Conservation (phyloP, 1,140 invertebrate genomes). For the Colletes gigas region DNA sequence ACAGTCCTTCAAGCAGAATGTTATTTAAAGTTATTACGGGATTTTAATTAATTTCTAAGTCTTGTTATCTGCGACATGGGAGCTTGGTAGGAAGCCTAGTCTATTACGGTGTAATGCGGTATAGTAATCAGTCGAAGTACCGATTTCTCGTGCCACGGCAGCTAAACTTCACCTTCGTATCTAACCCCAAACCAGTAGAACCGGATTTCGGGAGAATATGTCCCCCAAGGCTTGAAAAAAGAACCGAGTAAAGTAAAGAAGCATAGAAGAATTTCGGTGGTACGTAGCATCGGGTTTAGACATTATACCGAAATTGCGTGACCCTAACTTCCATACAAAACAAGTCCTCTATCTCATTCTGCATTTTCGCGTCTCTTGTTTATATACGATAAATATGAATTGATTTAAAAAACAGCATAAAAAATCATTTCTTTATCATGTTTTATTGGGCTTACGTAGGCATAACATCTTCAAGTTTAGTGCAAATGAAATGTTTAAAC, state of each 20-base stretch:
- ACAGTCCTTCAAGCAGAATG: no score
- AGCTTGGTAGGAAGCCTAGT: conserved; percentile 4
- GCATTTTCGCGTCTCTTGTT: no score
- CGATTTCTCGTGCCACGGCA: conserved; percentile 30
- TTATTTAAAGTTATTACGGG: neutral
- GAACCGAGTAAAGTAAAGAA: conserved; percentile 21
- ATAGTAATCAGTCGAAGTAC: conserved; percentile 41
- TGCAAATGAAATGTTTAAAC: no score
- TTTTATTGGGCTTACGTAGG: no score
- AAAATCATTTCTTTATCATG: no score
- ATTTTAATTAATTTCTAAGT: no score
- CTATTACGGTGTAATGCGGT: conserved; percentile 9
- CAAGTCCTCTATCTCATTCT: no score
- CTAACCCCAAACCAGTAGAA: conserved; percentile 56
- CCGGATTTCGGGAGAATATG: conserved; percentile 55
- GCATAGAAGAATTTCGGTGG: conserved; percentile 37
- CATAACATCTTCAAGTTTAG: no score
- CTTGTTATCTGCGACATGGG: neutral
- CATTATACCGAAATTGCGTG: neutral
- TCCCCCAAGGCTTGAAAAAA: conserved; percentile 36
- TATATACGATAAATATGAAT: no score
- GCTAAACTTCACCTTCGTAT: conserved; percentile 36
- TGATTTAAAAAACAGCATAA: no score
- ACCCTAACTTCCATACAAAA: neutral
- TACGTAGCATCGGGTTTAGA: conserved; percentile 20